These are phyloP conservation scores for Amitus sp. DNA, from an alignment of 2,888 invertebrate species.

Conservation along the genomic window DNA sequence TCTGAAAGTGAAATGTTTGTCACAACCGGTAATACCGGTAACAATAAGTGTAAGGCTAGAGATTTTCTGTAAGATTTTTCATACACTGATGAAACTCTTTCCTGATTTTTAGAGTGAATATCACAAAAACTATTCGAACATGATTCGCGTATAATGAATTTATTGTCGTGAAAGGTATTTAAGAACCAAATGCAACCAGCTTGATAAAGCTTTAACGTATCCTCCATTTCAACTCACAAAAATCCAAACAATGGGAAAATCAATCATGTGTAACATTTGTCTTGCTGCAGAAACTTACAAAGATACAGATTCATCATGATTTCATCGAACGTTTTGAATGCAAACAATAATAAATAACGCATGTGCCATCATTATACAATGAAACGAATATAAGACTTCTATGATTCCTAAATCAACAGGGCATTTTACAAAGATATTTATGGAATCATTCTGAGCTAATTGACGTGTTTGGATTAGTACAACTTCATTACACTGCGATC, in stretches of 20 bases:
- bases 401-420: not conserved
- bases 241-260: not conserved
- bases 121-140: too few relatives aligned
- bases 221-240: too few relatives aligned
- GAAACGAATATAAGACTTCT: not conserved
- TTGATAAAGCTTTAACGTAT: too few relatives aligned
- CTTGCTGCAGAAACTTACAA: not conserved
- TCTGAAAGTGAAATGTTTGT: too few relatives aligned
- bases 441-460: not conserved
- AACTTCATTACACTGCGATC: conserved; percentile 2
- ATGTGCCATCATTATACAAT: not conserved
- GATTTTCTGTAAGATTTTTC: too few relatives aligned
- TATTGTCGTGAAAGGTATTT: too few relatives aligned
- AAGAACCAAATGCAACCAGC: too few relatives aligned
- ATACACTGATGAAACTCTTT: too few relatives aligned
- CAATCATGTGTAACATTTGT: not conserved
- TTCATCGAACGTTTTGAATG: not conserved
- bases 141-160: too few relatives aligned
- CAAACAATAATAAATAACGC: not conserved
- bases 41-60: too few relatives aligned
- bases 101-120: too few relatives aligned
- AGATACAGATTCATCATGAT: not conserved
- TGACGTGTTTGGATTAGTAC: not conserved
- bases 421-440: not conserved
- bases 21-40: too few relatives aligned